Evolutionary conservation across 1,140 invertebrate species (phyloP), one percentile per base, ranked within the genome.

Genomic region (Drosophila baimaii): DNA sequence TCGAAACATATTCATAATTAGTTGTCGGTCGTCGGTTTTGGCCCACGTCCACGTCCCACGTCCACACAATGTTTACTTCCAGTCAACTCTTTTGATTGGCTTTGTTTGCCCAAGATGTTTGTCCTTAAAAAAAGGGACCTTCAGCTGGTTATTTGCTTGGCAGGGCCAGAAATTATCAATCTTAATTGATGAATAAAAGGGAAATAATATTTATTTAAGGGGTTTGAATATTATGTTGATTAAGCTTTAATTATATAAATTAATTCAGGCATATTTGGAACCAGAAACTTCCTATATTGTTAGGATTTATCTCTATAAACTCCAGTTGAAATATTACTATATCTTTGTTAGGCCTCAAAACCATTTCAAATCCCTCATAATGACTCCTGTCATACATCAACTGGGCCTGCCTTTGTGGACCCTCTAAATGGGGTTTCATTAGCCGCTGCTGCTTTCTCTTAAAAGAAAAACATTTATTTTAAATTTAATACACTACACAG

Each of bases 1-100:
- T 66, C 73, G 84, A 75, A 84, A 84, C 77, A 89, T 89, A 89
- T 89, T 89, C 85, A 89, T 89, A 89, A 89, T 89, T 84, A 89
- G 80, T 81, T 81, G 72, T 59, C 61, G 58, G 61, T 61, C 51
- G 13, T 35, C 51, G 29, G 21, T 17, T 2, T 23, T 23, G 35
- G 23, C 12, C 63, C n/a, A n/a, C 65, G 77, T 77, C 63, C 41
- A 58, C 55, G 25, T 21, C 13, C 54, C 39, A 25, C n/a, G n/a
- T n/a, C n/a, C n/a, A n/a, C n/a, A n/a, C 23, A 37, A 33, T 55
- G 31, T 70, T 64, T 64, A 31, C 52, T 43, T 57, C 21, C 39
- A 43, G 39, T 54, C 47, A 33, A 70, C 51, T 58, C 69, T 70
- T 49, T 58, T 39, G 65, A 72, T 57, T 72, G 54, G 52, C 66